Base-by-base conservation (phyloP, 2,113 vertebrate genomes). In the Mustela nigripes region DNA sequence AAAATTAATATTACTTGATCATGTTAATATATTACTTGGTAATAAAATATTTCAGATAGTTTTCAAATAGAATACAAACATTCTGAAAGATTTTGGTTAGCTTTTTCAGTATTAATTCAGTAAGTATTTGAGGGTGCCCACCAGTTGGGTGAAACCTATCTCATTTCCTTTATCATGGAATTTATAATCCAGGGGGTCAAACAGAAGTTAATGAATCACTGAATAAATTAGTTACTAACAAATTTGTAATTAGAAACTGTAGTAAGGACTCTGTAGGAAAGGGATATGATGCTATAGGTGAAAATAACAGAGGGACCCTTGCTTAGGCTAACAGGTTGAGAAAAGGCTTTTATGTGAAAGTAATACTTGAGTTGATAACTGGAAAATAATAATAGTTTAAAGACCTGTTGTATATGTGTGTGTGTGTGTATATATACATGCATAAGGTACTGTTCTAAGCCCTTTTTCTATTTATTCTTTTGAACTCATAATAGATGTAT, bases 41-140 rank as follows among this genome's bases (percentile, higher is more conserved):
- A 96, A 73, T 94, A 71, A 93, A 93, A 81, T 96, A 94, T 53
- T 93, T 93, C 33, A 91, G 22, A 48, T 58, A 19, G 45, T 80
- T 96, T 71, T 74, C 45, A 87, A 63, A 88, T 88, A 56, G 39
- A 62, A 79, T 91, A 48, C 10, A 91, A 28, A 71, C 28, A 22
- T 93, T 94, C 90, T 22, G 24, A 39, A 80, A 69, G 56, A 81
- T 88, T 92, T 94, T 65, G 45, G 58, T 91, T 82, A 91, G 31
- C 18, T 26, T 39, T 88, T 94, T 91, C 45, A 45, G 33, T 94
- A 53, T 85, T 42, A n/a, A 93, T n/a, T 93, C 56, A 83, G 0
- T 74, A 80, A 86, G 67, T 84, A 36, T 80, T 91, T 53, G 26
- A 69, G 24, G 10, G 15, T 53, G 0, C 50, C n/a, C 31, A n/a